Evolutionary conservation across 2,113 vertebrate genomes (phyloP).

Genomic region (Equus quagga): DNA sequence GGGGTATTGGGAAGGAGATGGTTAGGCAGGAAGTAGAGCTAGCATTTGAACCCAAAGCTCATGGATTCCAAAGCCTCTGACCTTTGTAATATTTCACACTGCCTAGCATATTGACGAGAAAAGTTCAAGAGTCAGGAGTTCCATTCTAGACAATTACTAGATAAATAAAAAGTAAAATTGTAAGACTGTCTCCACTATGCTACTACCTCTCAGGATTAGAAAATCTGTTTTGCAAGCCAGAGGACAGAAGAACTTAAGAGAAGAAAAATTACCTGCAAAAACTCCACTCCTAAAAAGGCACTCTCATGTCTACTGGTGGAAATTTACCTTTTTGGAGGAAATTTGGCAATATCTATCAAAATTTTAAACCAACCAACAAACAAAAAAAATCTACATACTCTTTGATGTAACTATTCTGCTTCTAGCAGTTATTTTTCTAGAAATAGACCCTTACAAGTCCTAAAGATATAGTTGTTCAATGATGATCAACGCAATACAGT

Average conservation of each 20-base stretch:
- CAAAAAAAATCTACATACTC: background rate
- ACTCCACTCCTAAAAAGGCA: background rate
- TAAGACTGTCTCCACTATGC: background rate
- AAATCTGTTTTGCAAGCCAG: background rate
- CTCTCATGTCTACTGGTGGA: background rate
- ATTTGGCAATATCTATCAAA: background rate
- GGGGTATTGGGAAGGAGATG: background rate
- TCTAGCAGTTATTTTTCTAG: conserved; percentile 47
- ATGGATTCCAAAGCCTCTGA: background rate
- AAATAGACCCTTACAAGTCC: background rate
- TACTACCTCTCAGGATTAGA: background rate
- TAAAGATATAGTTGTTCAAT: background rate
- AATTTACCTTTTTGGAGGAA: background rate
- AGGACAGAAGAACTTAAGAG: background rate
- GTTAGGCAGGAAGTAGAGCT: background rate
- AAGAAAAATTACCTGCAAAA: background rate
- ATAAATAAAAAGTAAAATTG: conserved; percentile 43
- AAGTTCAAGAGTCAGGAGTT: background rate
- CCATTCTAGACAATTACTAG: background rate
- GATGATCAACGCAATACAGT: background rate
- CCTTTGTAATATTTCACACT: background rate
- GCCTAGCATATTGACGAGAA: conserved; percentile 6
- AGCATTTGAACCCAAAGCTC: background rate
- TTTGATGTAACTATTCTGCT: conserved; percentile 24
- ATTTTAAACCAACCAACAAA: conserved; percentile 12